Conservation (phyloP, 1,140 invertebrate species). For the Drosophila erecta region DNA sequence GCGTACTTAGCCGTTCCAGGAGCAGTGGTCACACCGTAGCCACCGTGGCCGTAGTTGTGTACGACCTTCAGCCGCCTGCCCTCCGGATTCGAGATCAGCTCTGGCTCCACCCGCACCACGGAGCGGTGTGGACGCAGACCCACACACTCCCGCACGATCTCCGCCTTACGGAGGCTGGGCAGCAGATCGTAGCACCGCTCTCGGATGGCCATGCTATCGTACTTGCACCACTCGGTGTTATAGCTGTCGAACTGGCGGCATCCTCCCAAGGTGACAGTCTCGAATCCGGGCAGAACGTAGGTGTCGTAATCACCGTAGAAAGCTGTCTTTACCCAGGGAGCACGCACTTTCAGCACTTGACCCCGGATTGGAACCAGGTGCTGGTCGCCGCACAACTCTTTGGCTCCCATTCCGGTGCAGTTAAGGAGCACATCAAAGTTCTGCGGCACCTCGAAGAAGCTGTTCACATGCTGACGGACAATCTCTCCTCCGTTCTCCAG, state of each 20-base stretch:
- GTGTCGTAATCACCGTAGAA: slow-evolving; percentile 93
- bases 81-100: slow-evolving; percentile 84
- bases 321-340: slow-evolving; percentile 95
- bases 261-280: slow-evolving; percentile 92
- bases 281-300: slow-evolving; percentile 93
- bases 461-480: slow-evolving; percentile 86
- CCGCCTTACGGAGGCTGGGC: slow-evolving; percentile 89
- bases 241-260: slow-evolving; percentile 92
- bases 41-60: slow-evolving; percentile 97
- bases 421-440: slow-evolving; percentile 94
- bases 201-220: slow-evolving; percentile 90
- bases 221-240: slow-evolving; percentile 88
- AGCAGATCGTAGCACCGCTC: slow-evolving; percentile 90
- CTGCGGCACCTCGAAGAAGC: slow-evolving; percentile 86
- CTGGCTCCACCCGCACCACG: slow-evolving; percentile 91
- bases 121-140: slow-evolving; percentile 92
- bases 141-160: slow-evolving; percentile 88
- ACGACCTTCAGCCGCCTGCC: slow-evolving; percentile 87
- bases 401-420: slow-evolving; percentile 94
- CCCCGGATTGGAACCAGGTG: slow-evolving; percentile 94
- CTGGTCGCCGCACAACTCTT: slow-evolving; percentile 90
- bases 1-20: slow-evolving; percentile 93
- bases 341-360: slow-evolving; percentile 93
- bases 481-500: slow-evolving; percentile 86
- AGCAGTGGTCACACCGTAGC: slow-evolving; percentile 94